A percentile compares a stretch with the other conserved stretches of the same genome.
phyloP scores from a whole-genome alignment of 2,888 invertebrate species.

The Drosophila melanosoma region DNA sequence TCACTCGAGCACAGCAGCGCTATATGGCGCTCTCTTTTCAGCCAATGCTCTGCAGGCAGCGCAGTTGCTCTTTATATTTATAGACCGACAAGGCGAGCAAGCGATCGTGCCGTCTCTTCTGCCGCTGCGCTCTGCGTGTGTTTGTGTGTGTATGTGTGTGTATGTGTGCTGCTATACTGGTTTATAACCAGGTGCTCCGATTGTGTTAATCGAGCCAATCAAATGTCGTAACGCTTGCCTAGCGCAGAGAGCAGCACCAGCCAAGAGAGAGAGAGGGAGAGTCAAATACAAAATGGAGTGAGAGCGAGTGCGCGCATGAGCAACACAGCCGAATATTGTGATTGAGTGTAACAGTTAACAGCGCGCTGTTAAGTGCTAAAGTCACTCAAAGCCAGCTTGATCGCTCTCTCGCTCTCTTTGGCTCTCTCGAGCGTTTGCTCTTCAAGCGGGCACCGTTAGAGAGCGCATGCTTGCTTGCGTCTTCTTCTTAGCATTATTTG shows the following conservation, averaged over 20 bases:
- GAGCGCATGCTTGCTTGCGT: conserved; percentile 34
- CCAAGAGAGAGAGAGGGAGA: conserved; percentile 25
- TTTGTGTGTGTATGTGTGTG: conserved; percentile 24
- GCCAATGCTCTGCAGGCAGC: conserved; percentile 30
- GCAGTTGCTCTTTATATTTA: conserved; percentile 65
- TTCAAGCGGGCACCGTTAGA: conserved; percentile 72
- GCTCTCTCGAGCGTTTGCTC: conserved; percentile 19
- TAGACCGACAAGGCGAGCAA: conserved; percentile 57
- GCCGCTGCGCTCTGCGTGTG: conserved; percentile 10
- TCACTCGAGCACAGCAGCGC: conserved; percentile 49
- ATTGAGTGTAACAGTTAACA: conserved; percentile 37
- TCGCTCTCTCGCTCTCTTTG: not conserved
- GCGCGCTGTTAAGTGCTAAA: conserved; percentile 43
- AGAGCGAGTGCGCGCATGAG: conserved; percentile 35
- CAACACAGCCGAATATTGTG: conserved; percentile 8
- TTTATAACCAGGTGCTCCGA: conserved; percentile 82
- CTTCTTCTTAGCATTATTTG: conserved; percentile 63
- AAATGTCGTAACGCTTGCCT: conserved; percentile 71
- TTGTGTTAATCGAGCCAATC: conserved; percentile 83
- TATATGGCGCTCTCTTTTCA: conserved; percentile 56
- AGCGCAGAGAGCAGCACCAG: conserved; percentile 24
- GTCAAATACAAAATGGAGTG: conserved; percentile 66
- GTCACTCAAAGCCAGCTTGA: conserved; percentile 54
- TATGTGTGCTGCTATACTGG: conserved; percentile 65
- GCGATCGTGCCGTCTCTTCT: conserved; percentile 43